Evolutionary conservation across 2,888 invertebrate genomes (phyloP).

Genomic region (Pomacea canaliculata): DNA sequence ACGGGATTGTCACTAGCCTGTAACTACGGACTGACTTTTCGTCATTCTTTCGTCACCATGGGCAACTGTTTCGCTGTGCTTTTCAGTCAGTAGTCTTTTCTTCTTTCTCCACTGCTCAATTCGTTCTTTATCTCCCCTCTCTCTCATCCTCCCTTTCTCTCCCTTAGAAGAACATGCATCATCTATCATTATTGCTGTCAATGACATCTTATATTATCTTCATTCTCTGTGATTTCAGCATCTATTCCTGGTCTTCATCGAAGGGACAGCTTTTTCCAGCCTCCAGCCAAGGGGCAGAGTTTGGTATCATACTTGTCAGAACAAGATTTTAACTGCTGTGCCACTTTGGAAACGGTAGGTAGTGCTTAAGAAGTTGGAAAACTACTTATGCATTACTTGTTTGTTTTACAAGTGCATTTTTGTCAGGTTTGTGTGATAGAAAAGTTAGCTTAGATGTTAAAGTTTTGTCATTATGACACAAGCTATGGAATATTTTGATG

Average conservation of each 20-base stretch:
- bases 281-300: slow-evolving; percentile 79
- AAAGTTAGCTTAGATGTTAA: neutral
- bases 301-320: slow-evolving; percentile 81
- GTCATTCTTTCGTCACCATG: neutral
- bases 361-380: neutral
- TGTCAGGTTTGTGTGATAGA: neutral
- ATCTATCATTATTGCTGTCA: neutral
- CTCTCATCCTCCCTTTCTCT: neutral
- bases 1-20: no score
- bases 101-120: neutral
- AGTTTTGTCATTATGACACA: no score
- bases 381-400: no score
- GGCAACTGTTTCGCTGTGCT: slow-evolving; percentile 14
- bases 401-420: neutral
- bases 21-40: no score
- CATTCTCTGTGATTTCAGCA: neutral
- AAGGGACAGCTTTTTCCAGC: slow-evolving; percentile 39
- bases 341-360: slow-evolving; percentile 77
- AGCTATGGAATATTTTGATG: no score
- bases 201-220: neutral
- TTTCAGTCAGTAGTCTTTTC: slow-evolving; percentile 9
- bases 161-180: neutral
- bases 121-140: neutral
- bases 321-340: slow-evolving; percentile 80
- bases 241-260: slow-evolving; percentile 9